Conservation (phyloP, 2,113 vertebrate genomes). For the Pomatorhinus ruficollis region DNA sequence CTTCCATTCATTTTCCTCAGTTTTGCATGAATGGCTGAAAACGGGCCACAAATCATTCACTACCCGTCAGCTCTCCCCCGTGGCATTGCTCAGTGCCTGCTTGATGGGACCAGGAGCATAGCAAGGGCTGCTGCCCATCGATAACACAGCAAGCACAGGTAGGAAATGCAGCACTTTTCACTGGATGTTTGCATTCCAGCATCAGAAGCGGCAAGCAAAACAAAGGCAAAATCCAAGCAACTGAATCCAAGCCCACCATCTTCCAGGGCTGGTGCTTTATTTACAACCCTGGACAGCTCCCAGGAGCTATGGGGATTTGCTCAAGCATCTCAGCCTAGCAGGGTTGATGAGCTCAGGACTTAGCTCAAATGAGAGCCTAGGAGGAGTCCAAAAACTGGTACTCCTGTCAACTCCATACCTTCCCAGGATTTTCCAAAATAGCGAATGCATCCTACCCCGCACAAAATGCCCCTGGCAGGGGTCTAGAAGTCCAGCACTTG, state of each 20-base stretch:
- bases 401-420: neutral
- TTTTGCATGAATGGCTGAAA: neutral
- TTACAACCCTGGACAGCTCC: neutral
- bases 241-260: neutral
- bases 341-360: neutral
- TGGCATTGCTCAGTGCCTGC: neutral
- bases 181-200: neutral
- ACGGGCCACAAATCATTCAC: neutral
- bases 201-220: neutral
- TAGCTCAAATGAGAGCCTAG: neutral
- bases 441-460: neutral
- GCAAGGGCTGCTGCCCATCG: neutral
- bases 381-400: neutral
- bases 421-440: neutral
- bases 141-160: neutral
- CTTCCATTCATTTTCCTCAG: neutral
- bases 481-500: neutral
- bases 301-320: neutral
- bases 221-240: neutral
- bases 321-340: neutral
- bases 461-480: neutral
- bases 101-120: neutral
- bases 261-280: neutral
- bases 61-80: neutral
- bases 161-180: accelerated